Base-by-base conservation (phyloP, 2,797 vertebrate species). In the Hipposideros larvatus region DNA sequence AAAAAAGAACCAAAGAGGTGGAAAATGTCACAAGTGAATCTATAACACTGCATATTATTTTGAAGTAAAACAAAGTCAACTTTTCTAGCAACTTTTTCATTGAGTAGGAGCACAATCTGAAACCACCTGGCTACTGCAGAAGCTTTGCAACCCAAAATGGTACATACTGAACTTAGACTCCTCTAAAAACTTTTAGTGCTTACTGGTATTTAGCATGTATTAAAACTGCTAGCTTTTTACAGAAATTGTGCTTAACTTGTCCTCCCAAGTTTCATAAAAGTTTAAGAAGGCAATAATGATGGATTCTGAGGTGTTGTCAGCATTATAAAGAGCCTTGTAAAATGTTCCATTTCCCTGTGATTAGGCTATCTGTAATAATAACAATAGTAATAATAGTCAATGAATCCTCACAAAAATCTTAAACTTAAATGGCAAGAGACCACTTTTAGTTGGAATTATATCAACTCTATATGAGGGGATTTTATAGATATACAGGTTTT, bases 11-110 rank as follows among this genome's bases (percentile, higher is more conserved):
- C 22, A 88, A 90, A 95, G 34, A 66, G n/a, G 26, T 92, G 14
- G 21, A 90, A 15, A 95, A 88, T 90, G 41, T 82, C 61, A 88
- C 80, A 73, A 77, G n/a, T 87, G 57, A 94, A 87, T 37, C 53
- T 94, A 4, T 74, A 90, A 94, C 78, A 68, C 11, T 51, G 28
- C 66, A 82, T 91, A 75, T 70, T 90, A 90, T 95, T 90, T 92
- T 61, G n/a, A 94, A 91, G 28, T 74, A 85, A 96, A 93, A 65
- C 48, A 75, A 95, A 95, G 22, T 82, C 22, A 92, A 94, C 63
- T 85, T 94, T 92, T n/a, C 19, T 75, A 61, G 55, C 11, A 95
- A 82, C 51, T 74, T 74, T 96, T 96, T 86, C 11, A 6, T 57
- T 43, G 24, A 78, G 43, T 80, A 1, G 2, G 15, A 34, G 57